These are phyloP conservation scores for Plagiodera versicolora DNA, from an alignment of 2,888 invertebrate species.

Conservation along the genomic window DNA sequence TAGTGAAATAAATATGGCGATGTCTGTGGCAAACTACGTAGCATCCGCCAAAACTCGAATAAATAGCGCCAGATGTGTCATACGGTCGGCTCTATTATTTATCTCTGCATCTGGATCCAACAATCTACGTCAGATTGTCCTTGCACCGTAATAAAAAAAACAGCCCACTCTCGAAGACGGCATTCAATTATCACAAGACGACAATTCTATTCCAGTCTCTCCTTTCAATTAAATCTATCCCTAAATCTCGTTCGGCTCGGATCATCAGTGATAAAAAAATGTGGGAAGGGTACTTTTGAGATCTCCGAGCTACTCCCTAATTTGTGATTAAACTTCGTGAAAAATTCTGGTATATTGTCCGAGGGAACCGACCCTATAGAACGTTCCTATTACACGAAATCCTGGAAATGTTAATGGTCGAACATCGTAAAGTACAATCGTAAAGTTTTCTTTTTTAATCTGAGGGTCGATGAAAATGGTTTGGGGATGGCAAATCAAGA, in stretches of 20 bases:
- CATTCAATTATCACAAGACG: not conserved
- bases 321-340: not conserved
- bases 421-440: slow-evolving; percentile 8
- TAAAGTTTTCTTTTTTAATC: slow-evolving; percentile 6
- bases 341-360: not conserved
- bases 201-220: not conserved
- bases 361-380: not conserved
- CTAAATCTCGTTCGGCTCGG: not conserved
- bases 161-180: not conserved
- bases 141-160: not conserved
- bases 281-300: not conserved
- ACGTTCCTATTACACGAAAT: not conserved
- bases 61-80: not conserved
- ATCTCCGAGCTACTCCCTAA: not conserved
- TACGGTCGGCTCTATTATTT: not conserved
- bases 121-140: not conserved
- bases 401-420: not conserved
- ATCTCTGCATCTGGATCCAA: not conserved
- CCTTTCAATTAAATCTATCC: not conserved
- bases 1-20: not conserved
- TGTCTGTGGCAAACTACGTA: no score
- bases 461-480: slow-evolving; percentile 1
- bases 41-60: not conserved
- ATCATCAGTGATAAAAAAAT: not conserved
- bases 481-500: not conserved